phyloP scores from a whole-genome alignment of 2,888 invertebrate species.

The Lasioglossum villosulum region DNA sequence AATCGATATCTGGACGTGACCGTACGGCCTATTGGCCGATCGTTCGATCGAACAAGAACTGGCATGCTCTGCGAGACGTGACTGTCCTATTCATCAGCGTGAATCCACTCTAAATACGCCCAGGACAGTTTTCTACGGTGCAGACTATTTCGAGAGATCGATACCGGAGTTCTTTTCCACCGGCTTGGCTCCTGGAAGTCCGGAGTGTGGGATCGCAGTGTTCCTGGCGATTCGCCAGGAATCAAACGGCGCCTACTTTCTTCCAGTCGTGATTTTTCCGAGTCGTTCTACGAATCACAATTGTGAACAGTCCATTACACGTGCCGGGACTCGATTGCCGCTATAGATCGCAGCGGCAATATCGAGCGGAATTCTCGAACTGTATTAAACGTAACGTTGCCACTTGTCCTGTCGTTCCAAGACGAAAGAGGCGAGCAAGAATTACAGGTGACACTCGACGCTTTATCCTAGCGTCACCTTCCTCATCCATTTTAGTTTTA shows the following conservation, averaged over 20 bases:
- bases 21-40: conserved; percentile 4
- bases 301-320: conserved; percentile 49
- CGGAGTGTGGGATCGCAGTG: conserved; percentile 66
- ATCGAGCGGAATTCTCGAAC: conserved; percentile 24
- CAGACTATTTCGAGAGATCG: conserved; percentile 62
- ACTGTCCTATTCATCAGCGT: conserved; percentile 55
- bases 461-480: background rate
- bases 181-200: conserved; percentile 61
- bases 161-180: conserved; percentile 54
- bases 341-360: conserved; percentile 27
- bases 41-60: conserved; percentile 21
- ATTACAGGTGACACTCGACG: background rate
- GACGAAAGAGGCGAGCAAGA: background rate
- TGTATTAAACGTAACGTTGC: conserved; percentile 14
- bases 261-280: conserved; percentile 62
- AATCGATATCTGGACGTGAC: conserved; percentile 3
- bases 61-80: conserved; percentile 61
- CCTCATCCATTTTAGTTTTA: background rate
- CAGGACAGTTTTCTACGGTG: conserved; percentile 37
- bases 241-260: conserved; percentile 72
- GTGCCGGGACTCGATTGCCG: conserved; percentile 9
- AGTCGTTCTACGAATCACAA: conserved; percentile 65
- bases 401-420: background rate
- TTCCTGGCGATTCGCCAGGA: conserved; percentile 67
- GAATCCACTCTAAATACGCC: conserved; percentile 42